Evolutionary conservation across 2,113 vertebrate genomes (phyloP).

Genomic region (Bambusicola thoracicus): DNA sequence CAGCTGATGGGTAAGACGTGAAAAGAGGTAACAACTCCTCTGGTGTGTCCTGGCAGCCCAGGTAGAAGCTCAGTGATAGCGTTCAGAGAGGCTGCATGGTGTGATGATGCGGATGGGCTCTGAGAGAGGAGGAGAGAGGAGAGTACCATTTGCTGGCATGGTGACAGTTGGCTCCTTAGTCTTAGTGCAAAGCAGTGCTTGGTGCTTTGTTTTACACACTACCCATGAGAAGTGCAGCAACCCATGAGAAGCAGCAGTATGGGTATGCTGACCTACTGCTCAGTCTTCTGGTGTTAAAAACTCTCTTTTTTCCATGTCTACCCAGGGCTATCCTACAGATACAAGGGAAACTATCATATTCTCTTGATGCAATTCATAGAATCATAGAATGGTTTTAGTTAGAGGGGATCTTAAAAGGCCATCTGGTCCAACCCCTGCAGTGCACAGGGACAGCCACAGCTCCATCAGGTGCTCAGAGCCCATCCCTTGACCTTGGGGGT

Average conservation of each 20-base stretch:
- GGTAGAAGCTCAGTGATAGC: background rate
- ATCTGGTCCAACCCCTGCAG: too few species aligned
- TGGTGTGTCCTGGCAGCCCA: background rate
- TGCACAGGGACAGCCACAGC: too few species aligned
- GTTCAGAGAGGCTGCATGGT: background rate
- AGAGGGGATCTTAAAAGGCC: too few species aligned
- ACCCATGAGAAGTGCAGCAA: fast-evolving
- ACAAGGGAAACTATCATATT: background rate
- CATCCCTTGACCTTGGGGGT: too few species aligned
- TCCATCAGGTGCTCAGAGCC: too few species aligned
- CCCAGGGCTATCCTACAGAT: background rate
- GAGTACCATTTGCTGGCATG: background rate
- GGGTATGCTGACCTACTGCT: background rate
- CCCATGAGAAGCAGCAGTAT: too few species aligned
- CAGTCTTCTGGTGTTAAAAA: background rate
- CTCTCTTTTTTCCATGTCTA: fast-evolving
- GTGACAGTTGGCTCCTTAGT: background rate
- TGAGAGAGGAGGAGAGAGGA: background rate
- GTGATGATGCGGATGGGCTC: background rate
- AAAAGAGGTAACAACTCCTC: background rate
- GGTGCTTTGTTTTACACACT: fast-evolving
- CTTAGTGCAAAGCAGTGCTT: background rate
- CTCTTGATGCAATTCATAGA: too few species aligned
- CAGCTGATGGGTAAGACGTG: background rate
- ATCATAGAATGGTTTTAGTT: too few species aligned